phyloP scores from a whole-genome alignment of 2,797 vertebrate species.

The Columba guinea region DNA sequence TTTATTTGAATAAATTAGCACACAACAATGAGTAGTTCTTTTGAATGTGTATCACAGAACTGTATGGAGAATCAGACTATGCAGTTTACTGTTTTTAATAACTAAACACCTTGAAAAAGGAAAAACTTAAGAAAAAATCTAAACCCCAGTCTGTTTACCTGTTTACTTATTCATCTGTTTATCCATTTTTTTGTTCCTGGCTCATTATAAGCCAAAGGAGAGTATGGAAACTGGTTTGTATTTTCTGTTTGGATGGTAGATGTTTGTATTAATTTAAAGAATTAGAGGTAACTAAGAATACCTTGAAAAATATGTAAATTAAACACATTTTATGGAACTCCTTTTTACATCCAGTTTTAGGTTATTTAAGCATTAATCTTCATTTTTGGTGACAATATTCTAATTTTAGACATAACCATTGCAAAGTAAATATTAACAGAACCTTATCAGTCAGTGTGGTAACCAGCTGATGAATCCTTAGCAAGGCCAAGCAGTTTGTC shows the following conservation, averaged over 20 bases:
- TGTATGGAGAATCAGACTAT: neutral
- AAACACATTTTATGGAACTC: neutral
- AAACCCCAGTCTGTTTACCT: neutral
- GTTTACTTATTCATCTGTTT: neutral
- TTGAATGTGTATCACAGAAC: neutral
- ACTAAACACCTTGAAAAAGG: neutral
- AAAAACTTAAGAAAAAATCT: neutral
- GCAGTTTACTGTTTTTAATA: neutral
- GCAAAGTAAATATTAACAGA: neutral
- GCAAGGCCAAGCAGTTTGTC: neutral
- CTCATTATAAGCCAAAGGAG: neutral
- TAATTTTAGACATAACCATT: neutral
- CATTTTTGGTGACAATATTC: neutral
- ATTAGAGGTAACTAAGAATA: neutral
- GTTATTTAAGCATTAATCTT: neutral
- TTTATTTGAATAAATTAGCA: neutral
- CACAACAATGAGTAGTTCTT: neutral
- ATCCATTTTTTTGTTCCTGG: neutral
- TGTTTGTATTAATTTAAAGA: neutral
- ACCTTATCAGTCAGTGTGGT: neutral
- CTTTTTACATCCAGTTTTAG: neutral
- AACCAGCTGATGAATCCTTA: neutral
- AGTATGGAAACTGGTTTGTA: slow-evolving; percentile 35
- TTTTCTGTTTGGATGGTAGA: neutral
- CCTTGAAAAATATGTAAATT: neutral